These are phyloP conservation scores for Drymonia ruficornis DNA, from an alignment of 2,888 invertebrate genomes.

Conservation along the genomic window DNA sequence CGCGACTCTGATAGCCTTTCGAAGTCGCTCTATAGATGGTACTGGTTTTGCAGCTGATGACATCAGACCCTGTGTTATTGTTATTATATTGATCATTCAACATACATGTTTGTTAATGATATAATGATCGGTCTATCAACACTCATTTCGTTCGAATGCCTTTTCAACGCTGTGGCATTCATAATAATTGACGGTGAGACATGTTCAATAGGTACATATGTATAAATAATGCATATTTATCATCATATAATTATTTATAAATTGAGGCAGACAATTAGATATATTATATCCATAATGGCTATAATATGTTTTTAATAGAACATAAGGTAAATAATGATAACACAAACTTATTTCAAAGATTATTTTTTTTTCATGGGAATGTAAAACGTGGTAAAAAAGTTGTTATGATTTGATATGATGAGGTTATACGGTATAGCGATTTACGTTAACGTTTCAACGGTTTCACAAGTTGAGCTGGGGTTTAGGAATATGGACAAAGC, in stretches of 20 bases:
- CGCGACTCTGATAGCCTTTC: slow-evolving; percentile 23
- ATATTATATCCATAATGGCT: not conserved
- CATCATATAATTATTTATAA: slow-evolving; percentile 20
- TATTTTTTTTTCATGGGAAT: too few relatives aligned
- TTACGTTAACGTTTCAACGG: too few relatives aligned
- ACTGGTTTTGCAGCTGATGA: slow-evolving; percentile 32
- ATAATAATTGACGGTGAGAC: slow-evolving; percentile 30
- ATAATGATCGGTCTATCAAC: slow-evolving; percentile 49
- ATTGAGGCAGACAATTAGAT: slow-evolving; percentile 17
- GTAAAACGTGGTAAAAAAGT: too few relatives aligned
- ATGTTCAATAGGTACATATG: slow-evolving; percentile 19
- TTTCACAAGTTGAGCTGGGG: not conserved
- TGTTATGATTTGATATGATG: too few relatives aligned
- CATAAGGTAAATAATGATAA: not conserved
- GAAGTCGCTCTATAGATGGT: slow-evolving; percentile 19
- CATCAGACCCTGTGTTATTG: slow-evolving; percentile 54
- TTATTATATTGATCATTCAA: slow-evolving; percentile 51
- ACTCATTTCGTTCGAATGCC: slow-evolving; percentile 42
- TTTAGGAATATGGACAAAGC: too few relatives aligned
- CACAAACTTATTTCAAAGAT: too few relatives aligned
- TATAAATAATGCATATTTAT: slow-evolving; percentile 23
- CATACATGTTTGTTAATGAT: slow-evolving; percentile 53
- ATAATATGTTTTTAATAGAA: not conserved
- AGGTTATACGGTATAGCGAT: too few relatives aligned
- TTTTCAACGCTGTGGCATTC: slow-evolving; percentile 40